Base-by-base conservation (phyloP, 2,888 invertebrate genomes). In the Nasonia oneida region DNA sequence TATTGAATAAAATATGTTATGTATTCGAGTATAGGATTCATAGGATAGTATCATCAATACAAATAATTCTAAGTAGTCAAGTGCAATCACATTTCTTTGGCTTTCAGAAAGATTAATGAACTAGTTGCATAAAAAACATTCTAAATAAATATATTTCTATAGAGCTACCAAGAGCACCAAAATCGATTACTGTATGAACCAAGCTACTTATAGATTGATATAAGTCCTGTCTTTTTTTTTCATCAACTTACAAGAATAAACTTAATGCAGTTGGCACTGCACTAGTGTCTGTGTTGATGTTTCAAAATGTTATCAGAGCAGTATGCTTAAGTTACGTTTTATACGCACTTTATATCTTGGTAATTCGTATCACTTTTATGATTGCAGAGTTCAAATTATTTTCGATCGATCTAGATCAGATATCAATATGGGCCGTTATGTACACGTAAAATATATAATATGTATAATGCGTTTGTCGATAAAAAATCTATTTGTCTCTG, bases 151-250 rank as follows among this genome's bases (percentile, higher is more conserved):
- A 81, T 76, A 81, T 10, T 88, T 84, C 87, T 88, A 89, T 85
- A 87, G 80, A 90, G 89, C 88, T 89, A 88, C 88, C 83, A 89
- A 85, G 86, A 90, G 89, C 89, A 89, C 88, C 88, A 84, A 88
- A 89, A 89, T 82, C 73, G 47, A 81, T 81, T 75, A 61, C 6
- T 61, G 23, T 61, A 76, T 80, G 75, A 84, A 85, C 29, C 64
- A 87, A 83, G 73, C 81, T 84, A 81, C 57, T 67, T 78, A 29
- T 29, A 80, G 61, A 23, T 64, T 79, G n/a, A 85, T 78, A 85
- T 82, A 85, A 78, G 39, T 81, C 42, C 64, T 81, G 64, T 73
- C 23, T 75, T 81, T 75, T 73, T 73, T 78, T 73, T 83, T 42
- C 29, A 84, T 42, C 61, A 64, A 81, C 42, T 74, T 75, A 78